These are phyloP conservation scores for Orthonychiurus folsomi DNA, from an alignment of 2,888 invertebrate genomes.

Conservation along the genomic window DNA sequence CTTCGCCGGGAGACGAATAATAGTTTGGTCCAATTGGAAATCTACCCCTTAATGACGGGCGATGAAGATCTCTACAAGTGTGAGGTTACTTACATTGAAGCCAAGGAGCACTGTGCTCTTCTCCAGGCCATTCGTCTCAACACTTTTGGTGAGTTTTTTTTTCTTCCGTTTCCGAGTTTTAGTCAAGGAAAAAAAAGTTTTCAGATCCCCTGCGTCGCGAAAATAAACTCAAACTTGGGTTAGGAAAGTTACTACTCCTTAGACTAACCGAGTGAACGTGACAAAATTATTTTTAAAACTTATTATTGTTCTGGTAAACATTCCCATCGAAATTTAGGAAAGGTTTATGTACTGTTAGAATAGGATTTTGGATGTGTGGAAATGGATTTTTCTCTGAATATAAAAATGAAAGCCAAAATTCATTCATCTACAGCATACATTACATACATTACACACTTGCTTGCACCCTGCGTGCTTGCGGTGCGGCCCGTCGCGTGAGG, in stretches of 20 bases:
- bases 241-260: neutral
- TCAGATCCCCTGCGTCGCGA: neutral
- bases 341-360: too few relatives aligned
- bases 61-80: slow-evolving; percentile 75
- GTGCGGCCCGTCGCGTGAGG: too few relatives aligned
- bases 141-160: slow-evolving; percentile 60
- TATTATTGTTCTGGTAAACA: neutral
- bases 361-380: too few relatives aligned
- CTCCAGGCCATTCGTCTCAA: slow-evolving; percentile 70
- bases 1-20: slow-evolving; percentile 59
- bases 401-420: too few relatives aligned
- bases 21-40: slow-evolving; percentile 59
- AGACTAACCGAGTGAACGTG: neutral
- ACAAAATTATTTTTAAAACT: neutral
- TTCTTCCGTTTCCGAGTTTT: neutral
- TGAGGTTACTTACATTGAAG: slow-evolving; percentile 71
- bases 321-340: neutral
- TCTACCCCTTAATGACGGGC: slow-evolving; percentile 57
- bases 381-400: too few relatives aligned
- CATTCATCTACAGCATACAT: too few relatives aligned
- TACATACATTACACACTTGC: too few relatives aligned
- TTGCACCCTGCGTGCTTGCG: too few relatives aligned
- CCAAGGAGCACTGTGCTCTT: slow-evolving; percentile 67
- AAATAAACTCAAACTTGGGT: neutral
- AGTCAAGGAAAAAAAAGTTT: too few relatives aligned